Base-by-base conservation (phyloP, 1,140 invertebrate genomes). In the Bombus soroeensis region DNA sequence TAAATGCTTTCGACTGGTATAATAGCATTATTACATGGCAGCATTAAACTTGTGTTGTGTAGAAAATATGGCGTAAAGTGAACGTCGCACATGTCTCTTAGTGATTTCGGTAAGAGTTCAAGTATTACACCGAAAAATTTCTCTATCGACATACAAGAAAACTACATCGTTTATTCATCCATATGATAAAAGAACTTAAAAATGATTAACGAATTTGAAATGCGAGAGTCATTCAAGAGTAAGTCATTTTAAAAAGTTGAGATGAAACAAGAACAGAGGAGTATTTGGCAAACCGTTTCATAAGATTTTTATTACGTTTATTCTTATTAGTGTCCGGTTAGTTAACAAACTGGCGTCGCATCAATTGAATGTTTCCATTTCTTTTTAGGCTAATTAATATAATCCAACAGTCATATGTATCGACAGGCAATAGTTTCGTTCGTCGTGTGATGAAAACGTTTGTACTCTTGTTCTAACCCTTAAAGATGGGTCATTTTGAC, bases 61-160 rank as follows among this genome's bases (percentile, higher is more conserved):
- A 72, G 71, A 53, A 76, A 93, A 93, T 88, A 93, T 93, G 92
- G 92, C 92, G 91, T 90, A 90, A 92, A 91, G 89, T 88, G 89
- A 92, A 91, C 89, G 92, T 93, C 90, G 88, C 91, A 92, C 92
- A 92, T 59, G 34, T 94, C 89, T 91, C 91, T 94, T 91, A 91
- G 89, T 93, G 91, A 91, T 91, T 90, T 91, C 59, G 90, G 85
- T 91, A 91, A 91, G 87, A 39, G 66, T 41, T 83, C 75, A 77
- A 71, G 79, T 83, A 34, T 68, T 77, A 66, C 72, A 39, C 75
- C 73, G 53, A 47, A 62, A 53, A 81, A 64, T 57, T 77, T 68
- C 22, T 62, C 1, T 41, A 66, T 68, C 57, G 13, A 68, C 47
- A 41, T 18, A 28, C 59, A 64, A 74, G 15, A 47, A 62, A 68